Evolutionary conservation across 2,113 vertebrate genomes (phyloP), one percentile per base, ranked within the genome.

Genomic region (Ictidomys tridecemlineatus): DNA sequence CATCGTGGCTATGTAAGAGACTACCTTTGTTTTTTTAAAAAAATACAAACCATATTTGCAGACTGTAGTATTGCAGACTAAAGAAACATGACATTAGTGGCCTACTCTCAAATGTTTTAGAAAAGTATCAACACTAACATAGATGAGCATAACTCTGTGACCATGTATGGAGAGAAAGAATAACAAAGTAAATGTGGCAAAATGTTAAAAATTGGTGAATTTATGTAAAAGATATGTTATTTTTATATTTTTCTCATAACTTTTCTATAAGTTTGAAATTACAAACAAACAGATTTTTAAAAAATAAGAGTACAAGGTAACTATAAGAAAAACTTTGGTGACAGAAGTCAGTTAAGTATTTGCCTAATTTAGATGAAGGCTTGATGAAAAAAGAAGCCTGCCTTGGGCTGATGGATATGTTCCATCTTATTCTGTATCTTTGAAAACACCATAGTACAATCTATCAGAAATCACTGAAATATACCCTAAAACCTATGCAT

Each of bases 201-300:
- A 94, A 37, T 53, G 76, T 61, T 76, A 92, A 91, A 76, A 70
- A 87, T 91, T 83, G 87, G 20, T 58, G 34, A 51, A 34, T 82
- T 63, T 61, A 91, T 4, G n/a, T 91, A 91, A 94, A 87, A 73
- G 18, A n/a, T 51, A 69, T 37, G 4, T 58, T 32, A 24, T 24
- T 84, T 58, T 22, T 65, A 53, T 67, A 32, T 45, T 73, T 89
- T 78, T 83, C n/a, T 73, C 39, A n/a, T 20, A 79, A 48, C 24
- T 85, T 93, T 74, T 92, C n/a, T 74, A 13, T 26, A 94, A 78
- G 2, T 84, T 84, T 92, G 56, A 86, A 93, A 65, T 88, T 78
- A 84, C 13, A 67, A 67, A 79, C 63, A 72, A 67, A 73, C 63
- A 72, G 72, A 90, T 37, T 91, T 45, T 78, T n/a, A 85, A 58